Evolutionary conservation across 2,888 invertebrate genomes (phyloP).

Genomic region (Protodeltote pygarga): DNA sequence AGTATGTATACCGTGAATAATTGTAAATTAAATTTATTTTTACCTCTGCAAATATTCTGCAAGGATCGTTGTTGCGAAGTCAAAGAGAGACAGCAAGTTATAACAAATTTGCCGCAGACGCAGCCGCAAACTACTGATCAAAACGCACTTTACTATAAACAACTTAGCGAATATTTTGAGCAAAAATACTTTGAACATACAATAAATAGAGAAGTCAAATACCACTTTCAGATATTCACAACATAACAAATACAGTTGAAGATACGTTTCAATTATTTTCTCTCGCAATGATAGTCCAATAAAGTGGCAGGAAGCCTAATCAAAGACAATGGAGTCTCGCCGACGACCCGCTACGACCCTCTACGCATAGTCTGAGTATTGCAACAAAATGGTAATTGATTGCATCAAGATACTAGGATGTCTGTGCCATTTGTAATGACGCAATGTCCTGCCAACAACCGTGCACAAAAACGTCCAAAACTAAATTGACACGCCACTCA

Average conservation of each 20-base stretch:
- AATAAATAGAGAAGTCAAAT: neutral
- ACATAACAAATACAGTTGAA: slow-evolving; percentile 34
- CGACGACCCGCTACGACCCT: slow-evolving; percentile 31
- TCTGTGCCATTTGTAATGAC: slow-evolving; percentile 48
- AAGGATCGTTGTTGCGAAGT: too few species aligned
- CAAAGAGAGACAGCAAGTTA: too few species aligned
- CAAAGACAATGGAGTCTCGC: slow-evolving; percentile 52
- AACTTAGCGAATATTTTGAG: too few species aligned
- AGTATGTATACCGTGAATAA: too few species aligned
- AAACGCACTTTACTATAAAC: too few species aligned
- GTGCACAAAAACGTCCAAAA: slow-evolving; percentile 20
- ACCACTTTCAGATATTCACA: slow-evolving; percentile 22
- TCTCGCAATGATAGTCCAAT: slow-evolving; percentile 34
- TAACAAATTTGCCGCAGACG: too few species aligned
- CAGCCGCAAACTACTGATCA: too few species aligned
- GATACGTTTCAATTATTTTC: slow-evolving; percentile 41
- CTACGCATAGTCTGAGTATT: slow-evolving; percentile 44
- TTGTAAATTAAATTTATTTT: too few species aligned
- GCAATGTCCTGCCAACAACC: slow-evolving; percentile 52
- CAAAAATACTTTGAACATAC: too few species aligned
- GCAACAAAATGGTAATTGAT: slow-evolving; percentile 59
- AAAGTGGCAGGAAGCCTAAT: slow-evolving; percentile 52
- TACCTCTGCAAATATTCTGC: too few species aligned
- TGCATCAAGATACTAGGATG: slow-evolving; percentile 55
- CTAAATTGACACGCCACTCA: slow-evolving; percentile 25